Percentiles rank a stretch among this genome's conserved stretches.
These are phyloP conservation scores for Promerops cafer DNA, from an alignment of 2,113 vertebrate species.

Conservation along the genomic window DNA sequence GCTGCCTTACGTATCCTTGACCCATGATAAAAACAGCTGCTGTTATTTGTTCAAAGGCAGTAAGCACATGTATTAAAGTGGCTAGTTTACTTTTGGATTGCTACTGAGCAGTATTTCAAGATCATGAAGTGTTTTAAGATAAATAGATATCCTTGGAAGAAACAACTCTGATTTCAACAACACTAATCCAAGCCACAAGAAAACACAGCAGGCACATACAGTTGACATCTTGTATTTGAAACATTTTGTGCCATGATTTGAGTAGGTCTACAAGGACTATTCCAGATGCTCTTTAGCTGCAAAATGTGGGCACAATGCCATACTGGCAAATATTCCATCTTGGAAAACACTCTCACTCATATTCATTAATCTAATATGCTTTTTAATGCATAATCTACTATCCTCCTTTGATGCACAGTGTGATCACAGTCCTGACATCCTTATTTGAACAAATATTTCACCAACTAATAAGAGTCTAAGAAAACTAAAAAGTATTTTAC, in stretches of 20 bases:
- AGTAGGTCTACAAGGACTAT: neutral
- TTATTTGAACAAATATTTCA: neutral
- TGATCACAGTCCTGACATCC: neutral
- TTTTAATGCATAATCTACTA: neutral
- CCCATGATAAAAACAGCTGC: neutral
- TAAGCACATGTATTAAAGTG: neutral
- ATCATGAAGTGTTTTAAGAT: neutral
- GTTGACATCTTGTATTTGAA: neutral
- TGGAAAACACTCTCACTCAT: neutral
- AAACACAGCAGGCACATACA: neutral
- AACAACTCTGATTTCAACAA: neutral
- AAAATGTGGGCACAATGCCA: neutral
- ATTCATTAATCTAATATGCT: neutral
- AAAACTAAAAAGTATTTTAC: neutral
- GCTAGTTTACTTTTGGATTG: neutral
- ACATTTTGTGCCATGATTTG: neutral
- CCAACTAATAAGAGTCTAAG: neutral
- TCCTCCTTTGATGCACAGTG: neutral
- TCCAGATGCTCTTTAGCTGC: neutral
- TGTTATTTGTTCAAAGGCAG: neutral
- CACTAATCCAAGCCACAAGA: neutral
- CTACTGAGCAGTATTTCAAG: neutral
- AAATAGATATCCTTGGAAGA: neutral
- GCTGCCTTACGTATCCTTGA: neutral
- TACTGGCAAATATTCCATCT: neutral